Base-by-base conservation (phyloP, 2,888 invertebrate species). In the Nymphalis polychloros region DNA sequence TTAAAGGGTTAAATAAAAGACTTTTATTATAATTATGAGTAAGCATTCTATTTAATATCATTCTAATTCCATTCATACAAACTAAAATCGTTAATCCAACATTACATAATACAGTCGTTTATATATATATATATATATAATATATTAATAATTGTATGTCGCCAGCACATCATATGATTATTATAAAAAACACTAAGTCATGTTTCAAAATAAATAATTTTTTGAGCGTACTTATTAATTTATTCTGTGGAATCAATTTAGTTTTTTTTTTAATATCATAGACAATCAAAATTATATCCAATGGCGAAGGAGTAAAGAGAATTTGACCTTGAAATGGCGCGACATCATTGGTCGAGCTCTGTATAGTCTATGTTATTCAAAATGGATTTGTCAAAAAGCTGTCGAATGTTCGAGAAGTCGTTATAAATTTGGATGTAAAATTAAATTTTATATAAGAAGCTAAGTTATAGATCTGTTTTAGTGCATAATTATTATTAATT, bases 191-290 rank as follows among this genome's bases (percentile, higher is more conserved):
- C 27, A 77, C 19, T 13, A 50, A 20, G 13, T 75, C 41, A 13
- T 41, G 41, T 73, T 75, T 68, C 63, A 76, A 70, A 82, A 82
- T 83, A 83, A 83, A 83, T 83, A 77, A 76, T 74, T 75, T 31
- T 77, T 82, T 82, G 83, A 83, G 83, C 83, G 27, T 55, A 55
- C n/a, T 55, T 31, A 31, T 31, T 55, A 31, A 31, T 31, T 55
- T 55, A 55, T n/a, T 55, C 55, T 55, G 55, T 55, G 55, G 13
- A 10, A 55, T 5, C 8, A 35, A 55, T 49, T 41, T 10, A 13
- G 23, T 20, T 20, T 52, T 23, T 52, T 20, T n/a, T 19, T 20
- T 8, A 8, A 23, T 52, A 23, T 13, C 10, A 23, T 23, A 8
- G 20, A 52, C 13, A 4, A 23, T 52, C 19, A 23, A 8, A 4